These are phyloP conservation scores for Itoplectis maculator DNA, from an alignment of 2,888 invertebrate species.

Conservation along the genomic window DNA sequence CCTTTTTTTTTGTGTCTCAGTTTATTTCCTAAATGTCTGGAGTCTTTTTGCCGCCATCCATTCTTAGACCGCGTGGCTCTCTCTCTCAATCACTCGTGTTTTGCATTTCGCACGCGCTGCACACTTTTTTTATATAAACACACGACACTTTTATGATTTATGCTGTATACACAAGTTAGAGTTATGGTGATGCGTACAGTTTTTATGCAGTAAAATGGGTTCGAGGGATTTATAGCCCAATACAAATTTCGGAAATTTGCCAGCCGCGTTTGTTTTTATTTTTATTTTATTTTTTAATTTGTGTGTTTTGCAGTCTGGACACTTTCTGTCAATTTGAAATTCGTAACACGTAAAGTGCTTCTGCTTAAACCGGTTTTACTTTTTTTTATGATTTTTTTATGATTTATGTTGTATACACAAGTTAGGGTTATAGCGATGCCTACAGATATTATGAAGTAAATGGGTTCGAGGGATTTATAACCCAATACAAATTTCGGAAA, in stretches of 20 bases:
- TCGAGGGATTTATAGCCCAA: no score
- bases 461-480: no score
- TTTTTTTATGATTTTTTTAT: not conserved
- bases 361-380: not conserved
- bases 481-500: no score
- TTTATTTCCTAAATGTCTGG: constrained; percentile 35
- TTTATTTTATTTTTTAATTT: no score
- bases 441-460: no score
- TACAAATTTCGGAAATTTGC: no score
- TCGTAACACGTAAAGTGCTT: not conserved
- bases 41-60: constrained; percentile 33
- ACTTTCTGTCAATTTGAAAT: not conserved
- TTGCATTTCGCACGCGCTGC: constrained; percentile 12
- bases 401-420: not conserved
- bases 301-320: not conserved
- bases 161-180: not conserved
- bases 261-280: not conserved
- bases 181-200: no score
- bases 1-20: constrained; percentile 29
- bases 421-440: no score
- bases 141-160: not conserved
- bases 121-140: not conserved
- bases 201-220: no score
- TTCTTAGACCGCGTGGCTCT: constrained; percentile 60
- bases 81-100: constrained; percentile 55